Conservation (phyloP, 2,797 vertebrate species). For the Cyclura pinguis region DNA sequence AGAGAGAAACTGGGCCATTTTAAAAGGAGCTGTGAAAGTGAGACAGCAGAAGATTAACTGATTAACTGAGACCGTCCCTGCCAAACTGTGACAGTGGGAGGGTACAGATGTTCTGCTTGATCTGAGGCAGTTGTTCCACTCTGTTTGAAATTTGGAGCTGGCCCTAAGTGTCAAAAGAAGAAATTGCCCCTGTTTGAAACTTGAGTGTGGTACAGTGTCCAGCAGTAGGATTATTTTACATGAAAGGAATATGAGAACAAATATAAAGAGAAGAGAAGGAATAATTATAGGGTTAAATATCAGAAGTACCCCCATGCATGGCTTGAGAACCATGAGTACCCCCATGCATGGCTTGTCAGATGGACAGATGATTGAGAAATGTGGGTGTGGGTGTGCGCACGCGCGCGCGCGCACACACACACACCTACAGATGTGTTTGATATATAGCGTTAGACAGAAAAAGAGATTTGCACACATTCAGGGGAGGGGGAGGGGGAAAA, state of each 20-base stretch:
- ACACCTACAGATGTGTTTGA: not conserved
- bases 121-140: not conserved
- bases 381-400: not conserved
- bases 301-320: no score
- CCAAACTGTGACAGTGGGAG: no score
- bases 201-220: not conserved
- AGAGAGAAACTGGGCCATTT: no score
- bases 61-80: no score
- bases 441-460: no score
- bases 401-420: not conserved
- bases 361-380: not conserved
- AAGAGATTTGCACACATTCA: no score
- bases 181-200: slow-evolving; percentile 2
- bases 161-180: not conserved
- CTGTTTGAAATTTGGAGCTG: not conserved
- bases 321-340: no score
- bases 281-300: not conserved
- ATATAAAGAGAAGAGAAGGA: not conserved
- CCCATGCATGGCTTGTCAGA: no score
- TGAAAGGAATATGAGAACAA: not conserved
- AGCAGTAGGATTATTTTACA: not conserved
- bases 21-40: no score
- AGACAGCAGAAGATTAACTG: no score
- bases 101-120: no score
- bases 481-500: no score